Percentiles rank a stretch among this genome's conserved stretches.
Conservation (phyloP, 1,140 invertebrate species). For the Megalopta genalis region DNA sequence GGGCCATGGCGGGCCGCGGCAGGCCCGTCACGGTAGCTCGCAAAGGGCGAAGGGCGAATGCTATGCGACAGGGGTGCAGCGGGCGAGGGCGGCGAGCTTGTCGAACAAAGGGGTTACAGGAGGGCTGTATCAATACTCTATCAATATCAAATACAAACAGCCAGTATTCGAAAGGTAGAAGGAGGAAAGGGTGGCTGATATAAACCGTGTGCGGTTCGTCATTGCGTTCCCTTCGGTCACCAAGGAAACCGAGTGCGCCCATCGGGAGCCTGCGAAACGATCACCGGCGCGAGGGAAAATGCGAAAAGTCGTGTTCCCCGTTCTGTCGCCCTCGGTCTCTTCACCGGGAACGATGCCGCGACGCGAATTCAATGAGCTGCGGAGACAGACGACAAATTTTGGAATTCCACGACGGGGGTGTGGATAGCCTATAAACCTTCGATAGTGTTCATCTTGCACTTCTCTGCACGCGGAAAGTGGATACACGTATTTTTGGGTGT, state of each 20-base stretch:
- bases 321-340: neutral
- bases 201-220: constrained; percentile 47
- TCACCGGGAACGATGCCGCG: no score
- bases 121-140: constrained; percentile 77
- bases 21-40: constrained; percentile 50
- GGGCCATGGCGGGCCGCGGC: no score
- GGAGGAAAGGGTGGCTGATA: constrained; percentile 36
- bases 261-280: constrained; percentile 43
- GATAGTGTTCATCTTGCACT: no score
- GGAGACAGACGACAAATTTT: no score
- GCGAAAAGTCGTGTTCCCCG: constrained; percentile 43
- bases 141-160: constrained; percentile 80
- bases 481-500: no score
- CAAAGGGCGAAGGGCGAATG: neutral
- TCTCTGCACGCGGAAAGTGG: no score
- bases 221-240: constrained; percentile 71
- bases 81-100: constrained; percentile 20
- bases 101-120: constrained; percentile 19
- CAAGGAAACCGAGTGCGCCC: constrained; percentile 73
- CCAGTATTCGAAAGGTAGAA: constrained; percentile 53
- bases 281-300: constrained; percentile 47
- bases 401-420: no score
- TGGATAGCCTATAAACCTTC: no score
- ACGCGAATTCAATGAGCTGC: no score
- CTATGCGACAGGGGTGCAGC: constrained; percentile 8